Evolutionary conservation across 1,140 invertebrate genomes (phyloP).

Genomic region (Zaprionus camerounensis): DNA sequence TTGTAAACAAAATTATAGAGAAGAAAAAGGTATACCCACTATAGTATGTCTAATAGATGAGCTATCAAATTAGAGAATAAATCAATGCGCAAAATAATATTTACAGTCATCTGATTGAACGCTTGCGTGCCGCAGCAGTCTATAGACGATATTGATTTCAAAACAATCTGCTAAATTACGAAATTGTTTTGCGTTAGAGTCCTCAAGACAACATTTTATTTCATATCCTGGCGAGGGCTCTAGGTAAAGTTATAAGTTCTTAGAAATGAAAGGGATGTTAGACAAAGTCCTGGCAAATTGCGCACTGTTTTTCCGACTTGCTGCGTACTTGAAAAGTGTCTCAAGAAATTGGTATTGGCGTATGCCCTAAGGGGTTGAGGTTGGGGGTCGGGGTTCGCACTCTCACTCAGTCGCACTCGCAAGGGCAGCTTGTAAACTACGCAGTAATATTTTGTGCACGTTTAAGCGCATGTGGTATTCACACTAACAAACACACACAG

Average conservation of each 20-base stretch:
- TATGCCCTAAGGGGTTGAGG: conserved; percentile 14
- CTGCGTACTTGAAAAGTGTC: conserved; percentile 70
- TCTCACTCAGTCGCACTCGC: not conserved
- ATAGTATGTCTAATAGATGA: not conserved
- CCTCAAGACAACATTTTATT: not conserved
- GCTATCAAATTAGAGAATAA: not conserved
- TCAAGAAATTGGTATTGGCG: conserved; percentile 56
- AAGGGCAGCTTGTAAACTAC: conserved; percentile 60
- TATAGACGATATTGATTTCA: not conserved
- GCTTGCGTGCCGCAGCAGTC: not conserved
- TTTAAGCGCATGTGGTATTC: conserved; percentile 44
- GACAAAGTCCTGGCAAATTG: conserved; percentile 46
- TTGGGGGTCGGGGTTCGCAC: not conserved
- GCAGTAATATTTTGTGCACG: conserved; percentile 62
- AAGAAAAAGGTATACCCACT: not conserved
- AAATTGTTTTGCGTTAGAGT: not conserved
- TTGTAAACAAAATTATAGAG: not conserved
- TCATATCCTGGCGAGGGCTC: not conserved
- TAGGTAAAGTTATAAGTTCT: not conserved
- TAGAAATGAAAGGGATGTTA: not conserved
- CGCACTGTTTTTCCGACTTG: conserved; percentile 64
- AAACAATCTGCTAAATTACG: not conserved
- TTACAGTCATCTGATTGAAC: not conserved
- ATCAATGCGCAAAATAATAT: not conserved
- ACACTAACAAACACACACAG: conserved; percentile 10